Percentiles rank a stretch among this genome's conserved stretches.
Conservation (phyloP, 2,888 invertebrate genomes). For the Myopa testacea region DNA sequence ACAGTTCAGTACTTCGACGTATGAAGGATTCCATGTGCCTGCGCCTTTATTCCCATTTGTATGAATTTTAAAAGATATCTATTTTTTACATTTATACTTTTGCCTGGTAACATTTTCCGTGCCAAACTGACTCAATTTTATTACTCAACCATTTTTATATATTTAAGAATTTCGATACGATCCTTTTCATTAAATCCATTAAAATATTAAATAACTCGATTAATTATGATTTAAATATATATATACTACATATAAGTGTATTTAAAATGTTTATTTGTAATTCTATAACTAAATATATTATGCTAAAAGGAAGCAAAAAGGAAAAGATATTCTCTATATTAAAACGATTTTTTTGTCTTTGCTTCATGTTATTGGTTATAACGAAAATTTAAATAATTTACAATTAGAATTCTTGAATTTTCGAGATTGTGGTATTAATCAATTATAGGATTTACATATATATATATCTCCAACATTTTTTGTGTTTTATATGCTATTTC, state of each 20-base stretch:
- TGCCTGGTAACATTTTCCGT: too few species aligned
- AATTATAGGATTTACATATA: slow-evolving; percentile 37
- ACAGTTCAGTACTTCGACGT: too few species aligned
- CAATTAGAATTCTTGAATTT: slow-evolving; percentile 29
- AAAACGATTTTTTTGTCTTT: slow-evolving; percentile 25
- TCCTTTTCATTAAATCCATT: background rate
- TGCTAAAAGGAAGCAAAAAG: slow-evolving; percentile 27
- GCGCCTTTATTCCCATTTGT: too few species aligned
- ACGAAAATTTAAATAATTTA: slow-evolving; percentile 34
- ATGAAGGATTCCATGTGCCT: too few species aligned
- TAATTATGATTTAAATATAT: background rate
- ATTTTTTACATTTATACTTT: too few species aligned
- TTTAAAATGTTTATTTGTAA: slow-evolving; percentile 38
- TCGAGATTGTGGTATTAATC: slow-evolving; percentile 28
- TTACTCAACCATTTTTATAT: too few species aligned
- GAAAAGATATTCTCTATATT: slow-evolving; percentile 29
- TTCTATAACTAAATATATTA: slow-evolving; percentile 40
- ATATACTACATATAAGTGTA: slow-evolving; percentile 5
- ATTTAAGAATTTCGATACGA: too few species aligned
- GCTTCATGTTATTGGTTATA: slow-evolving; percentile 21
- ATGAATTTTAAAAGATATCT: too few species aligned
- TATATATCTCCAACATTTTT: slow-evolving; percentile 34
- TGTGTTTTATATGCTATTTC: slow-evolving; percentile 45
- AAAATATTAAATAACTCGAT: background rate
- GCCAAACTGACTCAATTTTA: too few species aligned